These are phyloP conservation scores for Achatina immaculata DNA, from an alignment of 1,140 invertebrate genomes.

Conservation along the genomic window DNA sequence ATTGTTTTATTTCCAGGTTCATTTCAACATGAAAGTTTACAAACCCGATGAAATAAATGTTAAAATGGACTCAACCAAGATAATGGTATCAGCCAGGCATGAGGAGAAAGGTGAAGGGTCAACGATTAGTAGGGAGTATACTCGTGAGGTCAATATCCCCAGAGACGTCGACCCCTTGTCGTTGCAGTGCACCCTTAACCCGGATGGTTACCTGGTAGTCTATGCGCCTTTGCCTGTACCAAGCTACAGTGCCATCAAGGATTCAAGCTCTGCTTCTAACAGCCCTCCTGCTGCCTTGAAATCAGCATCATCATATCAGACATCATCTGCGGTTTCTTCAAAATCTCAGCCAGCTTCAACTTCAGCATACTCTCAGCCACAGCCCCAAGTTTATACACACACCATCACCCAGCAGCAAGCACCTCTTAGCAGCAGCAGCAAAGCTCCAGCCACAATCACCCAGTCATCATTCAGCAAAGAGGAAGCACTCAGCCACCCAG, in stretches of 20 bases:
- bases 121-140: conserved; percentile 65
- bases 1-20: conserved; percentile 24
- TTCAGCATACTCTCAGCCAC: conserved; percentile 30
- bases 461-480: background rate
- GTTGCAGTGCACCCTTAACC: conserved; percentile 63
- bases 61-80: conserved; percentile 63
- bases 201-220: conserved; percentile 65
- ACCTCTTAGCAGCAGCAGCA: conserved; percentile 2
- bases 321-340: conserved; percentile 43
- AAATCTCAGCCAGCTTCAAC: conserved; percentile 37
- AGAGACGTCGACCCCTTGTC: conserved; percentile 63
- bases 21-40: conserved; percentile 60
- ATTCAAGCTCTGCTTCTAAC: conserved; percentile 39
- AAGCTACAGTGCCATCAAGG: conserved; percentile 52
- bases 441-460: background rate
- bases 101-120: conserved; percentile 57
- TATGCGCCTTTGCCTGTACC: conserved; percentile 63
- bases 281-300: conserved; percentile 15
- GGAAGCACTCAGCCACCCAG: conserved; percentile 16
- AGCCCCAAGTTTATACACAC: conserved; percentile 37
- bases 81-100: conserved; percentile 60
- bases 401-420: conserved; percentile 31
- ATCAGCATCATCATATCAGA: conserved; percentile 16
- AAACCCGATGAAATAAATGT: conserved; percentile 66
- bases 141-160: conserved; percentile 64